Percentiles rank a stretch among this genome's conserved stretches.
phyloP scores from a whole-genome alignment of 2,888 invertebrate genomes.

The Leucozona laternaria region DNA sequence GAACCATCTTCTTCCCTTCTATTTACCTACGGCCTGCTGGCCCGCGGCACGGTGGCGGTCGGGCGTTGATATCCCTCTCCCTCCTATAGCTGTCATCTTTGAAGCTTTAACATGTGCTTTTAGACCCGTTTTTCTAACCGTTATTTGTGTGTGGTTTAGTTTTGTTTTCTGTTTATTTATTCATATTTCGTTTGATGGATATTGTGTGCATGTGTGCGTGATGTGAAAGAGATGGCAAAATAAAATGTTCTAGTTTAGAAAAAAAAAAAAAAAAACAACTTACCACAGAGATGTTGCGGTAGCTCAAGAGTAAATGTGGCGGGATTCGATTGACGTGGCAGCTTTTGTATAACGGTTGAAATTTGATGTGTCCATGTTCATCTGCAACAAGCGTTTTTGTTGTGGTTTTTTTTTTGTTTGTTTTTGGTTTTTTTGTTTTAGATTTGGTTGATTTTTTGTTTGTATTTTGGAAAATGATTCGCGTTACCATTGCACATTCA shows the following conservation, averaged over 20 bases:
- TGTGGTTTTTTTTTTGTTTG: slow-evolving; percentile 76
- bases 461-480: slow-evolving; percentile 36
- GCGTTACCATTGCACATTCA: slow-evolving; percentile 56
- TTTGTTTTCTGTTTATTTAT: slow-evolving; percentile 37
- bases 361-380: slow-evolving; percentile 86
- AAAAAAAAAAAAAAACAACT: no score
- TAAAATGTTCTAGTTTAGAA: no score
- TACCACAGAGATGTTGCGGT: slow-evolving; percentile 90
- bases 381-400: slow-evolving; percentile 84
- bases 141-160: slow-evolving; percentile 25
- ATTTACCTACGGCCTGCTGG: no score
- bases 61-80: background rate
- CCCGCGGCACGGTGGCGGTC: no score
- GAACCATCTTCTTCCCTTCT: slow-evolving; percentile 13
- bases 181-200: slow-evolving; percentile 9
- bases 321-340: slow-evolving; percentile 89
- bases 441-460: slow-evolving; percentile 39
- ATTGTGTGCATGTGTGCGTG: background rate
- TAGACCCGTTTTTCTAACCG: slow-evolving; percentile 1
- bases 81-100: slow-evolving; percentile 6
- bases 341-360: slow-evolving; percentile 90
- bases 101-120: slow-evolving; percentile 34
- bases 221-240: slow-evolving; percentile 21
- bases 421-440: slow-evolving; percentile 29
- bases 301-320: slow-evolving; percentile 88